phyloP scores from a whole-genome alignment of 2,113 vertebrate species.

The Reinhardtius hippoglossoides region DNA sequence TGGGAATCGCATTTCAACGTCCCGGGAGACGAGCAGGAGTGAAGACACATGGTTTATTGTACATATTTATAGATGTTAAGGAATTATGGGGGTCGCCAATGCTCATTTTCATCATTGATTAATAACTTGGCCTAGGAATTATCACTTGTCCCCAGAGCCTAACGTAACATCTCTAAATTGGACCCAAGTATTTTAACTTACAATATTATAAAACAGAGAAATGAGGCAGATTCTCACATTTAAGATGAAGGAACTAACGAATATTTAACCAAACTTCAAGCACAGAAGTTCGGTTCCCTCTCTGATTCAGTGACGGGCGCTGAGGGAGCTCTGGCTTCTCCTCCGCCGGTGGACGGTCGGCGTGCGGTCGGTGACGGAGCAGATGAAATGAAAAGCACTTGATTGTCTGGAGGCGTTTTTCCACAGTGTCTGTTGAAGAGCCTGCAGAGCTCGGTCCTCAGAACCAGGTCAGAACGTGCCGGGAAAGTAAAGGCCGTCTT shows the following conservation, averaged over 20 bases:
- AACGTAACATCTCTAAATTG: background rate
- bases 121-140: background rate
- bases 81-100: too few relatives aligned
- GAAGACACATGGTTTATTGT: background rate
- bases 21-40: background rate
- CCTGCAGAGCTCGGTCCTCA: constrained; percentile 46
- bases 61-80: too few relatives aligned
- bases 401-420: constrained; percentile 71
- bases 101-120: background rate
- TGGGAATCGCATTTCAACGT: constrained; percentile 37
- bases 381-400: constrained; percentile 56
- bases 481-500: constrained; percentile 37
- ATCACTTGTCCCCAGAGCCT: background rate
- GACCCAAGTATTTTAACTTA: background rate
- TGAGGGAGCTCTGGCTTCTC: constrained; percentile 7
- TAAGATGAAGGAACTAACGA: too few relatives aligned
- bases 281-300: background rate
- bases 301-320: background rate
- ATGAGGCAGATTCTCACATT: too few relatives aligned
- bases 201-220: too few relatives aligned
- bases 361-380: constrained; percentile 30
- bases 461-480: constrained; percentile 66
- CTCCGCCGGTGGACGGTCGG: constrained; percentile 29
- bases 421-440: constrained; percentile 50
- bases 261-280: background rate